A percentile compares a stretch with the other conserved stretches of the same genome.
Conservation (phyloP, 2,113 vertebrate species). For the Tragelaphus scriptus region DNA sequence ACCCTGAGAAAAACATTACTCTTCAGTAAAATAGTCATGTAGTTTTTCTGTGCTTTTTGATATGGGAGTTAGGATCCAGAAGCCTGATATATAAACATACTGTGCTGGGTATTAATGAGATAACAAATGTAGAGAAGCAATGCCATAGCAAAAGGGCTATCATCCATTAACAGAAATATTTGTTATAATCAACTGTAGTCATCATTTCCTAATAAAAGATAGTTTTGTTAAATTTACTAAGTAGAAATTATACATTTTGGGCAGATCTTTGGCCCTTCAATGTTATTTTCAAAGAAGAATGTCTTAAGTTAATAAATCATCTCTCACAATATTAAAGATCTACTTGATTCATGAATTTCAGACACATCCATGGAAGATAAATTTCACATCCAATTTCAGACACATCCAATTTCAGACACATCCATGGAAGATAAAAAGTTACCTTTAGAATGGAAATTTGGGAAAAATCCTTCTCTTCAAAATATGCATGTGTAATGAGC, state of each 20-base stretch:
- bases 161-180: neutral
- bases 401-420: neutral
- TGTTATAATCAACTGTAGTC: neutral
- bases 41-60: neutral
- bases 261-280: neutral
- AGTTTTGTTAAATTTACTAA: neutral
- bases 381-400: neutral
- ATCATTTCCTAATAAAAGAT: conserved; percentile 1
- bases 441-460: conserved; percentile 99
- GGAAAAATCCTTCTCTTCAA: conserved; percentile 99
- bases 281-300: conserved; percentile 3
- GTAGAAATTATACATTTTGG: neutral
- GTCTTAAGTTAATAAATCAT: neutral
- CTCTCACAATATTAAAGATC: neutral
- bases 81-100: neutral
- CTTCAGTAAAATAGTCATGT: neutral
- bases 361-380: neutral
- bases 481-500: conserved; percentile 98
- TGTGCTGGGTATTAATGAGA: neutral
- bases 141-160: neutral
- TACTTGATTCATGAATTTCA: neutral
- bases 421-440: conserved; percentile 16
- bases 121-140: neutral
- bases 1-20: neutral
- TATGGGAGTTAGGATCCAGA: neutral